A percentile compares a stretch with the other conserved stretches of the same genome.
These are phyloP conservation scores for Diprion similis DNA, from an alignment of 1,140 invertebrate species.

Conservation along the genomic window DNA sequence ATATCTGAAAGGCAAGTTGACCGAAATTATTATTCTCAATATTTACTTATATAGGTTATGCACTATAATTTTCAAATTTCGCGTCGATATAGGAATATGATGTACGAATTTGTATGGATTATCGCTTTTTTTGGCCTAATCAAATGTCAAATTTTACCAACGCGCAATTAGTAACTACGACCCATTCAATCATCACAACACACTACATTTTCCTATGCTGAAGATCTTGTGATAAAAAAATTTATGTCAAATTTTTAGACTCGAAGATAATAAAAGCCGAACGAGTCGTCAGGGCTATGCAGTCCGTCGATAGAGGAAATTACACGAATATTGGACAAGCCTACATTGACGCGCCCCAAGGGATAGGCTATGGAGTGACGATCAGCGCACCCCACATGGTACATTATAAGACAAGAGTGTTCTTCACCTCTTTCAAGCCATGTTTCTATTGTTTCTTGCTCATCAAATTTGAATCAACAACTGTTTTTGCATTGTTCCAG, in stretches of 20 bases:
- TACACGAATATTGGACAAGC: slow-evolving; percentile 75
- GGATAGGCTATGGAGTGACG: slow-evolving; percentile 89
- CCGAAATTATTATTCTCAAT: slow-evolving; percentile 20
- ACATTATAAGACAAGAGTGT: slow-evolving; percentile 33
- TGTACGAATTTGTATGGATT: background rate
- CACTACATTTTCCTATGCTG: too few relatives aligned
- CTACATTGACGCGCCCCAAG: slow-evolving; percentile 90
- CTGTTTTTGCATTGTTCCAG: too few relatives aligned
- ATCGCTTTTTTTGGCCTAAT: background rate
- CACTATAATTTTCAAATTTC: background rate
- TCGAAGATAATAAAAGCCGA: slow-evolving; percentile 85
- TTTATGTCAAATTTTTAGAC: slow-evolving; percentile 64
- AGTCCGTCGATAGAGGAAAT: slow-evolving; percentile 82
- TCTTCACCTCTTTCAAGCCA: too few relatives aligned
- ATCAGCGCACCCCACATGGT: slow-evolving; percentile 99
- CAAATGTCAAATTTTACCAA: background rate
- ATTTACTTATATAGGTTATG: background rate
- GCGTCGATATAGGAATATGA: background rate
- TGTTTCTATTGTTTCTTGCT: too few relatives aligned
- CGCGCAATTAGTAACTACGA: slow-evolving; percentile 10
- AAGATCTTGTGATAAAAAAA: too few relatives aligned
- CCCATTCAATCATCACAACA: background rate
- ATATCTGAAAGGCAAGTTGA: slow-evolving; percentile 77
- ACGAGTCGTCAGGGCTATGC: slow-evolving; percentile 84
- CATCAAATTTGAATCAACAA: too few relatives aligned